Evolutionary conservation across 92 coral and sea anemone genomes (phyloP), one percentile per base, ranked within the genome.

Genomic region (Diadumene lineata): DNA sequence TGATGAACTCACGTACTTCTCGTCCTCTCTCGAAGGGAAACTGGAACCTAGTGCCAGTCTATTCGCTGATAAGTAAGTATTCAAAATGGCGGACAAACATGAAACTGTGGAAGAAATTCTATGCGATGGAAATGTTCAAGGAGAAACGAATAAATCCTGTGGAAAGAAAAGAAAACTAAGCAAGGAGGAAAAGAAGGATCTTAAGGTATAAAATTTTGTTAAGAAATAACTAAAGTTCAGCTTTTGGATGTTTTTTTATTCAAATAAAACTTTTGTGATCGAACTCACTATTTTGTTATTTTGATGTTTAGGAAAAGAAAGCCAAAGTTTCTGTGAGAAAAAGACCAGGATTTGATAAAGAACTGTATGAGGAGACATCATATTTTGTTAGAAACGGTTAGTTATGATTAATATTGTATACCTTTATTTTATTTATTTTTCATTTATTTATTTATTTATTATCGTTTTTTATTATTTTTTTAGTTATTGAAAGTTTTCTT

Each of bases 271-370:
- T n/a, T n/a, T n/a, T n/a, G n/a, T n/a, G n/a, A n/a, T n/a, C n/a
- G n/a, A n/a, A n/a, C n/a, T n/a, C n/a, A n/a, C n/a, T n/a, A n/a
- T n/a, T 55, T 28, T 19, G 9, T 66, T 64, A 61, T 71, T 58
- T 7, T 51, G 11, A 25, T 34, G 63, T 63, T 31, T 34, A 67
- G 83, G 60, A 88, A 78, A 94, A 94, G 66, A 87, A 77, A 76
- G 34, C 84, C 15, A 94, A 89, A 70, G 27, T 58, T 58, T 76
- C 84, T 29, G 91, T 71, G 9, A 84, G 72, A 55, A 94, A 82
- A 77, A 94, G 82, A 79, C 97, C 97, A 10, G 98, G 98, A 63
- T 94, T 91, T 92, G 92, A 91, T 43, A 70, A 81, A 50, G 85
- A 92, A 55, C 82, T 81, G 23, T 77, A 79, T 29, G 79, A 86